Evolutionary conservation across 2,888 invertebrate species (phyloP), one percentile per base, ranked within the genome.

Genomic region (Melanostoma scalare): DNA sequence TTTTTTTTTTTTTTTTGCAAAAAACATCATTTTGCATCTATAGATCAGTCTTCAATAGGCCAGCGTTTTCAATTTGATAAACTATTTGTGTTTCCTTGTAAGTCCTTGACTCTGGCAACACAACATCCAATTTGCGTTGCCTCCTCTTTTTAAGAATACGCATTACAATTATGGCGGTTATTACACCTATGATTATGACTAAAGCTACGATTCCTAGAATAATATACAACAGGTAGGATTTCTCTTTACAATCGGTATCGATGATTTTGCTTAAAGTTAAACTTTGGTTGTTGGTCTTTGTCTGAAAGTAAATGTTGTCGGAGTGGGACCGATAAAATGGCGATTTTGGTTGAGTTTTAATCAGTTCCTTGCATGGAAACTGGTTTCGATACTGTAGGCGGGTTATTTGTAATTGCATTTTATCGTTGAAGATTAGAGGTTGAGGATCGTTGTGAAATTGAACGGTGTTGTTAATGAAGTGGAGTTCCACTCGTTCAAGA

Each of bases 81-180:
- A 96, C 95, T 87, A 96, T 94, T 91, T 97, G 96, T 6, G 96
- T 96, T 92, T 97, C 96, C 88, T 95, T 93, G 89, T 96, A 97
- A 10, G 96, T 95, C 88, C 95, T 93, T 1, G 96, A 95, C 87
- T 96, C 96, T 0, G 96, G 96, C 88, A 96, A 93, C 65, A 96
- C 95, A 90, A 96, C 92, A 88, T 94, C 94, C 87, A 95, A 86
- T 86, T 91, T 90, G 88, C 92, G 93, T 90, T 94, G 92, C 91
- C 93, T 90, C 89, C 93, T 92, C 88, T 93, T 91, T 89, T 93
- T 92, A 89, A 92, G 92, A 72, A 92, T 87, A 79, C 90, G 90
- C 71, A 92, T 91, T 88, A 93, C 92, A 44, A 92, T 90, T 63
- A 93, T 89, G 74, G 92, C 90, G 35, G 87, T 40, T 8, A 89